Evolutionary conservation across 1,140 invertebrate genomes (phyloP).

Genomic region (Psilanteris sp.): DNA sequence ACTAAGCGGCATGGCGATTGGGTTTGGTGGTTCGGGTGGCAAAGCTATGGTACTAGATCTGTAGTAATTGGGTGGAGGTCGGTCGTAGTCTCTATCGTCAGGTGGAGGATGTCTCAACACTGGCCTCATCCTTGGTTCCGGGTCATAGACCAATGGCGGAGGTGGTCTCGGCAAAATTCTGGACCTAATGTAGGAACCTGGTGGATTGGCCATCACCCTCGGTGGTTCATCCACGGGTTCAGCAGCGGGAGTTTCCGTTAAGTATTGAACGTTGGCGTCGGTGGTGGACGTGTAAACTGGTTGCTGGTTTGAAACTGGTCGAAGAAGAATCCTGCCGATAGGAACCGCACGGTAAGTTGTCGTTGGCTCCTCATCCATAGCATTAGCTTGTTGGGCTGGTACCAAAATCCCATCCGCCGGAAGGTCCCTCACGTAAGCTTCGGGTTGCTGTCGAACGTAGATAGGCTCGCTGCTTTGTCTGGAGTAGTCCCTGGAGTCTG

Average conservation of each 20-base stretch:
- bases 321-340: slow-evolving; percentile 67
- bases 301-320: slow-evolving; percentile 67
- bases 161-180: slow-evolving; percentile 62
- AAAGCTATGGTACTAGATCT: slow-evolving; percentile 64
- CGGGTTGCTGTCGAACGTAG: slow-evolving; percentile 69
- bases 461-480: slow-evolving; percentile 71
- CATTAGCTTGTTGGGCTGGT: slow-evolving; percentile 45
- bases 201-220: slow-evolving; percentile 60
- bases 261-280: slow-evolving; percentile 73
- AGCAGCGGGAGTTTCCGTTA: slow-evolving; percentile 69
- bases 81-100: slow-evolving; percentile 56
- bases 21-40: slow-evolving; percentile 75
- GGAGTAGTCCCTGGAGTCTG: slow-evolving; percentile 67
- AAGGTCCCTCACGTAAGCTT: slow-evolving; percentile 69
- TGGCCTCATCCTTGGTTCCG: slow-evolving; percentile 59
- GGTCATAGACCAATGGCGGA: slow-evolving; percentile 60
- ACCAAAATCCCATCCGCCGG: slow-evolving; percentile 67
- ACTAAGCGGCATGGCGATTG: slow-evolving; percentile 73
- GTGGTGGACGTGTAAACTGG: slow-evolving; percentile 68
- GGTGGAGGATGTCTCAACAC: slow-evolving; percentile 55
- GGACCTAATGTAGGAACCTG: slow-evolving; percentile 61
- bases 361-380: slow-evolving; percentile 67
- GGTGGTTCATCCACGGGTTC: slow-evolving; percentile 66
- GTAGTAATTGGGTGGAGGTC: slow-evolving; percentile 69
- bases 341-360: slow-evolving; percentile 68